Evolutionary conservation across 2,888 invertebrate species (phyloP).

Genomic region (Penaeus monodon): DNA sequence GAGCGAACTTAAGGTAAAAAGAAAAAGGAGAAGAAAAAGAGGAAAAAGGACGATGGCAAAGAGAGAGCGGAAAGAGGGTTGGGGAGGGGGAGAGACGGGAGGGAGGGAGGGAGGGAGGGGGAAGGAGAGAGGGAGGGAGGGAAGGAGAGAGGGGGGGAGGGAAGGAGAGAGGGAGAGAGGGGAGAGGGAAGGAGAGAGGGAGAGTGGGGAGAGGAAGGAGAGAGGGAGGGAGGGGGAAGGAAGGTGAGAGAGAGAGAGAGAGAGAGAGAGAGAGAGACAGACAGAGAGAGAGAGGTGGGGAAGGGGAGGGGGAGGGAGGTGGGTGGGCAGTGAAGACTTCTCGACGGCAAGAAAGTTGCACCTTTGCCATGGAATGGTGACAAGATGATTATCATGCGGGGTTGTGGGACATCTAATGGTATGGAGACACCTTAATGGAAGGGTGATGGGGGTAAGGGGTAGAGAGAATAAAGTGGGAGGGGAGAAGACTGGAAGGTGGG

Average conservation of each 20-base stretch:
- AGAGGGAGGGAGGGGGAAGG: neutral
- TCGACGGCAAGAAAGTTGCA: too few relatives aligned
- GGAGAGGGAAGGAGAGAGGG: neutral
- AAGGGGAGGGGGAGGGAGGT: neutral
- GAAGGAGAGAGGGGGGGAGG: neutral
- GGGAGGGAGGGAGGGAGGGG: neutral
- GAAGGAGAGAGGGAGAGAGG: neutral
- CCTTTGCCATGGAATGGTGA: too few relatives aligned
- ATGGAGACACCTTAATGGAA: too few relatives aligned
- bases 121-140: neutral
- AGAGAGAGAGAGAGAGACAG: neutral
- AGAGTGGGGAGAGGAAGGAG: neutral
- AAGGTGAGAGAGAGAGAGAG: neutral
- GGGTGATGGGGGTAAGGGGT: neutral
- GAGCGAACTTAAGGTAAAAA: neutral
- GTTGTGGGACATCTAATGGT: too few relatives aligned
- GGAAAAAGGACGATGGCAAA: neutral
- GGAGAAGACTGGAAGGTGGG: neutral
- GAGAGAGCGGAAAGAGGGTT: neutral
- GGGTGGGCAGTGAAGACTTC: too few relatives aligned
- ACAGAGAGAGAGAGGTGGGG: neutral
- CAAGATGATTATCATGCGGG: too few relatives aligned
- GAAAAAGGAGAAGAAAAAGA: neutral
- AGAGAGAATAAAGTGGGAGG: neutral
- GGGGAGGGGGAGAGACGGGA: neutral